A percentile compares a stretch with the other conserved stretches of the same genome.
phyloP scores from a whole-genome alignment of 1,140 invertebrate species.

The Penaeus chinensis region DNA sequence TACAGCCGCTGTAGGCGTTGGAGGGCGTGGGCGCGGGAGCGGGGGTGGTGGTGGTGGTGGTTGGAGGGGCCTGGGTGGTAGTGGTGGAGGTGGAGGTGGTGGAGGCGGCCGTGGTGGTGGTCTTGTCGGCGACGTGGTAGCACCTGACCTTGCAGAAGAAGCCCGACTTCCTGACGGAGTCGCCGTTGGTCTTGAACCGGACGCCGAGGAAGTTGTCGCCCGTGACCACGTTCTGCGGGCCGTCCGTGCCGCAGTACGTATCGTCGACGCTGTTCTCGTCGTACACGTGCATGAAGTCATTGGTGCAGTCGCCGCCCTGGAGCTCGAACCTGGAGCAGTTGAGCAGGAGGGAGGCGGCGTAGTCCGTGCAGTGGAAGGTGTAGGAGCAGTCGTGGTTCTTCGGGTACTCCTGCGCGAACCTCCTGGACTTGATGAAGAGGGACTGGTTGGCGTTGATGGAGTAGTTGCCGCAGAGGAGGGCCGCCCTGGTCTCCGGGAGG shows the following conservation, averaged over 20 bases:
- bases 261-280: not conserved
- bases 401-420: not conserved
- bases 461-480: too few relatives aligned
- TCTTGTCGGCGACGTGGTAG: too few relatives aligned
- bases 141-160: not conserved
- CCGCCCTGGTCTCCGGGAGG: too few relatives aligned
- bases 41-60: too few relatives aligned
- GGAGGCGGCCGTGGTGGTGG: too few relatives aligned
- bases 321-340: not conserved
- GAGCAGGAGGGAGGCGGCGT: not conserved
- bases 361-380: not conserved
- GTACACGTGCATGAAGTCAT: slow-evolving; percentile 9
- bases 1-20: too few relatives aligned
- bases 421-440: too few relatives aligned
- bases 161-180: not conserved
- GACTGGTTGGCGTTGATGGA: too few relatives aligned
- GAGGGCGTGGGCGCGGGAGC: too few relatives aligned
- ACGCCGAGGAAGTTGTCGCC: not conserved
- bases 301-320: not conserved
- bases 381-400: slow-evolving; percentile 27
- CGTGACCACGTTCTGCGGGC: not conserved
- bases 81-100: too few relatives aligned
- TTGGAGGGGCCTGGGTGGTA: too few relatives aligned
- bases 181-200: slow-evolving; percentile 6
- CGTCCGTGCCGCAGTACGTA: not conserved